A percentile compares a stretch with the other conserved stretches of the same genome.
Conservation (phyloP, 2,113 vertebrate genomes). For the Platichthys flesus region DNA sequence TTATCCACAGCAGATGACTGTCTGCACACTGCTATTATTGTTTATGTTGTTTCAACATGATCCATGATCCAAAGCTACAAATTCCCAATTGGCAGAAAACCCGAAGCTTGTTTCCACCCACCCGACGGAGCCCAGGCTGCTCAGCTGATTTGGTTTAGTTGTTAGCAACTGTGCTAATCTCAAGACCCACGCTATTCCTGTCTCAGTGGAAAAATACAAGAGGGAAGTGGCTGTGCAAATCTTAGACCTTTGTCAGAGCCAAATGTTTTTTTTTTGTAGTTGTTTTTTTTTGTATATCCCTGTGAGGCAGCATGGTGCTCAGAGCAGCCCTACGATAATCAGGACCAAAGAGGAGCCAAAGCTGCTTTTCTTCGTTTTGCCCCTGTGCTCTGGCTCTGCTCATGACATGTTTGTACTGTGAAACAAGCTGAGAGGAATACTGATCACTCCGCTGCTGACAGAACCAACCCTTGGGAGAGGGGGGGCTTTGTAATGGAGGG, state of each 20-base stretch:
- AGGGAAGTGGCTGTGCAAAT: conserved; percentile 41
- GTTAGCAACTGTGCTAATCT: conserved; percentile 68
- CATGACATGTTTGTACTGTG: conserved; percentile 45
- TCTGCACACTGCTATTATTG: not conserved
- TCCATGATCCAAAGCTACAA: conserved; percentile 25
- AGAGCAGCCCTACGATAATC: conserved; percentile 23
- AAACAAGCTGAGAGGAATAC: conserved; percentile 66
- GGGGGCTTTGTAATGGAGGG: conserved; percentile 61
- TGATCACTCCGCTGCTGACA: conserved; percentile 61
- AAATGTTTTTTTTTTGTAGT: conserved; percentile 26
- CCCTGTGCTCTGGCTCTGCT: conserved; percentile 48
- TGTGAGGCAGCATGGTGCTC: conserved; percentile 24
- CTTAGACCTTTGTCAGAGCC: conserved; percentile 41
- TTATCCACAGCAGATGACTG: not conserved
- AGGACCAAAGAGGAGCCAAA: conserved; percentile 25
- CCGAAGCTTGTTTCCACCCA: conserved; percentile 25
- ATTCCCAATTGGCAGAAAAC: conserved; percentile 48
- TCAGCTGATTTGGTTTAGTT: conserved; percentile 76
- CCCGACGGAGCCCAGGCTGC: conserved; percentile 38
- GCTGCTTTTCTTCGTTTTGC: conserved; percentile 6
- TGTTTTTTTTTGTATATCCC: not conserved
- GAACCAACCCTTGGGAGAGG: conserved; percentile 51
- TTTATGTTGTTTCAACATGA: not conserved
- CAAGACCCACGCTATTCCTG: conserved; percentile 39
- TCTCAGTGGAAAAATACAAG: conserved; percentile 76